phyloP scores from a whole-genome alignment of 1,140 invertebrate genomes.

The Trachymyrmex septentrionalis region DNA sequence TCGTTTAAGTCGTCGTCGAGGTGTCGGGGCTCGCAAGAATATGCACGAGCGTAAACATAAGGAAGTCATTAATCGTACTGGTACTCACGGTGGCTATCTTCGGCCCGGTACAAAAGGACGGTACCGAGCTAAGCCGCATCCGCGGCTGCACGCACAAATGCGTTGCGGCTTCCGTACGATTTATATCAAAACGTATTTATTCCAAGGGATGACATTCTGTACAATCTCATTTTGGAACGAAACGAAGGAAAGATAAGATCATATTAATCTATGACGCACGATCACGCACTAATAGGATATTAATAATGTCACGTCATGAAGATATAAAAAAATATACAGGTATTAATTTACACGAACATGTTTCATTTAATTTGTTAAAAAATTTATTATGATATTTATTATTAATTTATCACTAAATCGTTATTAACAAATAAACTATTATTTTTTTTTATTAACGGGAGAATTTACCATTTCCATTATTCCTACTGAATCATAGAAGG shows the following conservation, averaged over 20 bases:
- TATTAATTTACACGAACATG: neutral
- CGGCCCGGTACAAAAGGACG: conserved; percentile 62
- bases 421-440: neutral
- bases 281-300: conserved; percentile 31
- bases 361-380: neutral
- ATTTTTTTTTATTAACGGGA: too few species aligned
- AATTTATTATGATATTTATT: neutral
- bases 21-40: conserved; percentile 24
- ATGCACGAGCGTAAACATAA: conserved; percentile 58
- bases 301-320: conserved; percentile 21
- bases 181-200: conserved; percentile 27
- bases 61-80: conserved; percentile 70
- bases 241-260: conserved; percentile 28
- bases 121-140: conserved; percentile 29
- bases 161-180: conserved; percentile 1
- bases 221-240: neutral
- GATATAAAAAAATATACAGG: neutral
- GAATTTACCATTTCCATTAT: too few species aligned
- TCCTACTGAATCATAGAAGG: too few species aligned
- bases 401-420: neutral
- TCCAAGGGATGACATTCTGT: conserved; percentile 58
- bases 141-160: conserved; percentile 1
- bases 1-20: neutral
- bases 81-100: conserved; percentile 64
- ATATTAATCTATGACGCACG: conserved; percentile 30